Conservation (phyloP, 1,140 invertebrate species). For the Bombus balteatus region DNA sequence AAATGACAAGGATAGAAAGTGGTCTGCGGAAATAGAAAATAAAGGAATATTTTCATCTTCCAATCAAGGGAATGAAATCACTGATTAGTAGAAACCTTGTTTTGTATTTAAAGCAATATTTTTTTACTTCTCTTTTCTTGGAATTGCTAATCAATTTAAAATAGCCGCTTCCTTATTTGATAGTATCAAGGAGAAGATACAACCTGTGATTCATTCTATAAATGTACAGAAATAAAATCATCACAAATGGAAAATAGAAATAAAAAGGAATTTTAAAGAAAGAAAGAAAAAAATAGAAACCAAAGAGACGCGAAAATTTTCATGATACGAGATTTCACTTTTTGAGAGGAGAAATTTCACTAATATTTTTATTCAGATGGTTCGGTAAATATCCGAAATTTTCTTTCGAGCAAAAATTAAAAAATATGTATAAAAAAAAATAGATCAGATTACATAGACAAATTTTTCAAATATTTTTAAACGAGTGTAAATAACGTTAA, state of each 20-base stretch:
- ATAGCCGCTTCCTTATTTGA: too few relatives aligned
- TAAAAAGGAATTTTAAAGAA: not conserved
- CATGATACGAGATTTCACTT: not conserved
- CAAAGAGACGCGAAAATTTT: not conserved
- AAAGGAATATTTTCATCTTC: not conserved
- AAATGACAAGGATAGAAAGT: not conserved
- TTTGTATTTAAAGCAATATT: not conserved
- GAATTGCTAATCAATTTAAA: too few relatives aligned
- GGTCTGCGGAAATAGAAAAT: not conserved
- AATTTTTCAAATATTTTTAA: not conserved
- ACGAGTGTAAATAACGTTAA: not conserved
- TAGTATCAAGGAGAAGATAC: too few relatives aligned
- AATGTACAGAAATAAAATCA: not conserved
- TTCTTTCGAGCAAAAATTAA: not conserved
- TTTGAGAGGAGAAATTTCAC: not conserved
- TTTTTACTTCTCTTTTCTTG: not conserved
- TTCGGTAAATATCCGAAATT: not conserved
- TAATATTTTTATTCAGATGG: not conserved
- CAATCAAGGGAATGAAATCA: not conserved
- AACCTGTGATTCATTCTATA: too few relatives aligned
- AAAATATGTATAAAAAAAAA: not conserved
- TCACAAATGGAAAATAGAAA: not conserved
- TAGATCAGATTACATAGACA: not conserved
- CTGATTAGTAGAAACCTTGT: not conserved
- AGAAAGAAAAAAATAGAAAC: not conserved